Evolutionary conservation across 2,797 vertebrate species (phyloP), one percentile per base, ranked within the genome.

Genomic region (Myotis myotis): DNA sequence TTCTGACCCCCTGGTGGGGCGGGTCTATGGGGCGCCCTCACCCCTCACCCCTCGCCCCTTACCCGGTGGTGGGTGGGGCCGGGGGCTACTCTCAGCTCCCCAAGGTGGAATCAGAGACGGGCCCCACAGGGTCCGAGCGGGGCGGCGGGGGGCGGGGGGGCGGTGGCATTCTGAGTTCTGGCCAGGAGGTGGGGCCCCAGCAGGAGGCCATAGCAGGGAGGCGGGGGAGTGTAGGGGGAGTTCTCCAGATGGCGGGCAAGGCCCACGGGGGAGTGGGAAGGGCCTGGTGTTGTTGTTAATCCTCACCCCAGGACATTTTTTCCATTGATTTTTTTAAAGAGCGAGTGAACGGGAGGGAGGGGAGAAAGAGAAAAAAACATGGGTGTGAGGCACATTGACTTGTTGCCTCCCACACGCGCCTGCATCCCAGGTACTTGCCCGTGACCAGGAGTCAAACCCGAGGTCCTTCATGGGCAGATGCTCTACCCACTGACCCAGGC

Each of bases 241-340:
- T 81, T 38, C 19, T 8, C 4, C 4, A 0, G 22, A 5, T 28
- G 23, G 64, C 1, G 12, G 19, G 3, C 6, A 47, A 51, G n/a
- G 25, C 15, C 72, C 5, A 2, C 16, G 1, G 13, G 13, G 16
- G 41, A 13, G 6, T 3, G 16, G 64, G 33, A 23, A 30, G 8
- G n/a, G 36, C 20, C 76, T 33, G 33, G 19, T 66, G 28, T 8
- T 62, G 28, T 62, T n/a, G 30, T n/a, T 64, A n/a, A 16, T 64
- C 62, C 15, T n/a, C 62, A 64, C 62, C 30, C 28, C 2, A 6
- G 62, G 62, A n/a, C 62, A 64, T 17, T 15, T 30, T 64, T 17
- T 62, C 62, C 13, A 64, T 64, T 64, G 62, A 17, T 16, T 60
- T 60, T 30, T 11, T 47, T 11, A 47, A 47, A 12, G 44, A 12